A percentile compares a stretch with the other conserved stretches of the same genome.
Conservation (phyloP, 2,888 invertebrate species). For the Siphonodentalium dalli region DNA sequence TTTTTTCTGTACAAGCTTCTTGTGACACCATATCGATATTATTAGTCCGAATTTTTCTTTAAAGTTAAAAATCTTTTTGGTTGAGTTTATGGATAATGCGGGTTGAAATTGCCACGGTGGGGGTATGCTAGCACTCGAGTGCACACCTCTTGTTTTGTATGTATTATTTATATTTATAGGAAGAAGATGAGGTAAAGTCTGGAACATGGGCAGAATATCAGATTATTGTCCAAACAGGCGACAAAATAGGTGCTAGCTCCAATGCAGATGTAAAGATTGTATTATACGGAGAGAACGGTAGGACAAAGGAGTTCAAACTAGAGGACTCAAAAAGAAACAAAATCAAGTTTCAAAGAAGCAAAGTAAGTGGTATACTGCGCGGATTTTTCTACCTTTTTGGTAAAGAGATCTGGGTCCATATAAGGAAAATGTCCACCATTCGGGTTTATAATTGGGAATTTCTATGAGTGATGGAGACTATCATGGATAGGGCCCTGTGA, state of each 20-base stretch:
- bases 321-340: conserved; percentile 54
- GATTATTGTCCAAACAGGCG: conserved; percentile 55
- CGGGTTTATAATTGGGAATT: too few relatives aligned
- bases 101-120: too few relatives aligned
- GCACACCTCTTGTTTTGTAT: too few relatives aligned
- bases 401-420: not conserved
- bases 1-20: too few relatives aligned
- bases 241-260: conserved; percentile 54
- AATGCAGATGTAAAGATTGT: conserved; percentile 56
- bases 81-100: too few relatives aligned
- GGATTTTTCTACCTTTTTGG: not conserved
- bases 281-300: conserved; percentile 59
- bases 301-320: conserved; percentile 52
- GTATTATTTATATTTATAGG: conserved; percentile 29
- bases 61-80: too few relatives aligned
- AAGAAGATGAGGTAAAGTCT: conserved; percentile 43
- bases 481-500: too few relatives aligned
- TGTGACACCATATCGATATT: too few relatives aligned
- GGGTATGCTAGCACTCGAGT: too few relatives aligned
- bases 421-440: not conserved
- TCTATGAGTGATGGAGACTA: too few relatives aligned
- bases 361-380: conserved; percentile 40
- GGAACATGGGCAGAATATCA: conserved; percentile 51
- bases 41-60: too few relatives aligned
- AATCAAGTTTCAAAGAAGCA: conserved; percentile 59